Evolutionary conservation across 2,797 vertebrate species (phyloP), one percentile per base, ranked within the genome.

Genomic region (Cuniculus paca): DNA sequence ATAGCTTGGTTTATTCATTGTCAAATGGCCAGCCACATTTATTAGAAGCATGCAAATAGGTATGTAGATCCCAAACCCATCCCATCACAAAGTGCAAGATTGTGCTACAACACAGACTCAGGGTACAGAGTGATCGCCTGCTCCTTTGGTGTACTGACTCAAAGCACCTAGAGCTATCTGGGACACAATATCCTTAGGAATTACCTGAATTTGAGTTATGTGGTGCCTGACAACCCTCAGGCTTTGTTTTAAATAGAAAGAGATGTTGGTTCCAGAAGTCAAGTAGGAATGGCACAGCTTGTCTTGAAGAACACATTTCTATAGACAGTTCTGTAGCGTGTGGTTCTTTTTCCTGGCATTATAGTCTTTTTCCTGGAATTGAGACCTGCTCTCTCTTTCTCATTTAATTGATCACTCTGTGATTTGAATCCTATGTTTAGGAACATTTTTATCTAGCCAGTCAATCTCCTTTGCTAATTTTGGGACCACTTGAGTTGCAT

Each of bases 211-310:
- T 68, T 56, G 34, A 88, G 26, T 4, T 88, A 39, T 42, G 61
- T 9, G 79, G 14, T 72, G 13, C 7, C 26, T 61, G 12, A 50
- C 6, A 45, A 22, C 26, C 22, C 24, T 13, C 1, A 61, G 16
- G 2, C 9, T 80, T 96, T 58, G 42, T 84, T 93, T 89, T 84
- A 88, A 89, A 72, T 6, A 60, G 24, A 87, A 94, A 58, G 22
- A 48, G 0, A 88, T 16, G 0, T 10, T 85, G 39, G n/a, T 48
- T 61, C 13, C 20, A 48, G 68, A 65, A 58, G 16, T 54, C 36
- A 91, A 75, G 0, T 34, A 42, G 2, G 5, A 54, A 10, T 50
- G 10, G 6, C 10, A 19, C 4, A 48, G 6, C 16, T 70, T 63
- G 34, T 17, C 7, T 48, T 85, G 19, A 87, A 54, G 13, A 79